Percentiles rank a stretch among this genome's conserved stretches.
These are phyloP conservation scores for Halyomorpha halys DNA, from an alignment of 1,140 invertebrate genomes.

Conservation along the genomic window DNA sequence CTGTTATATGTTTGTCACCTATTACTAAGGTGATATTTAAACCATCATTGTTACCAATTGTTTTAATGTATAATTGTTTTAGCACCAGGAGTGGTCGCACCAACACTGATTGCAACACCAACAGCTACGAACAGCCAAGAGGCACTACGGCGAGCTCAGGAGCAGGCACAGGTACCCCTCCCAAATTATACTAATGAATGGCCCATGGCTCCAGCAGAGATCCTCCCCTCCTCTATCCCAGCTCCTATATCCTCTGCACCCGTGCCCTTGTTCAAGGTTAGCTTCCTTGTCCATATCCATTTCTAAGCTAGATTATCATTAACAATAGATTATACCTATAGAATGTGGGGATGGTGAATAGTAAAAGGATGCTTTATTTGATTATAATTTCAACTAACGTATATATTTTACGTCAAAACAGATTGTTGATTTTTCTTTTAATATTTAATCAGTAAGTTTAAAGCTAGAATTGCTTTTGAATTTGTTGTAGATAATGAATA, in stretches of 20 bases:
- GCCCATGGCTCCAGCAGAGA: not conserved
- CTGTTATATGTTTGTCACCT: too few relatives aligned
- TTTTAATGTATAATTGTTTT: slow-evolving; percentile 4
- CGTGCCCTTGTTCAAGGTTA: not conserved
- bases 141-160: slow-evolving; percentile 49
- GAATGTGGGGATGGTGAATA: too few relatives aligned
- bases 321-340: too few relatives aligned
- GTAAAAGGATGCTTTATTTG: too few relatives aligned
- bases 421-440: too few relatives aligned
- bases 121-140: slow-evolving; percentile 34
- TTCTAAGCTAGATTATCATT: too few relatives aligned
- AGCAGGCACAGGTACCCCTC: slow-evolving; percentile 41
- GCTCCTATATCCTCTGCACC: not conserved
- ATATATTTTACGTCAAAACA: too few relatives aligned
- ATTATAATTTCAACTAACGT: too few relatives aligned
- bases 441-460: too few relatives aligned
- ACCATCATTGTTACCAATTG: not conserved
- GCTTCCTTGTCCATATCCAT: not conserved
- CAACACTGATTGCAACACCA: slow-evolving; percentile 35
- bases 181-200: not conserved
- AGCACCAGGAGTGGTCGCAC: slow-evolving; percentile 40
- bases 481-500: too few relatives aligned
- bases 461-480: too few relatives aligned
- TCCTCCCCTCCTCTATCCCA: not conserved
- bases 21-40: not conserved